These are phyloP conservation scores for Muntiacus muntjak DNA, from an alignment of 2,113 vertebrate genomes.

Conservation along the genomic window DNA sequence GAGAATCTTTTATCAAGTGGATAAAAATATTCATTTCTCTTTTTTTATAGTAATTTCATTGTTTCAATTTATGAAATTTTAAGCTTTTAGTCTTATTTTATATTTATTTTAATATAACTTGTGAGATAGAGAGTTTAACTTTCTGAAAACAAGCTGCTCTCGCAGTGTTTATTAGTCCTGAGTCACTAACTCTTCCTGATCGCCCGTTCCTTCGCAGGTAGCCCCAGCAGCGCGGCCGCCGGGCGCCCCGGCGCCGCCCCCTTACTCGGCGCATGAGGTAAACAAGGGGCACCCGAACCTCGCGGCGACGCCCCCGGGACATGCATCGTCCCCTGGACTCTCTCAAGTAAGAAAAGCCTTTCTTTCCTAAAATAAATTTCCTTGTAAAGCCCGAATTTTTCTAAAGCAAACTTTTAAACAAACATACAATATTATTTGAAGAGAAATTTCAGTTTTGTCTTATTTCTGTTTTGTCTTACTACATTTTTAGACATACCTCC, in stretches of 20 bases:
- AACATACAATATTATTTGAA: background rate
- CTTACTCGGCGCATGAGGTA: constrained; percentile 93
- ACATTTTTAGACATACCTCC: background rate
- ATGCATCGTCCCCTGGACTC: constrained; percentile 93
- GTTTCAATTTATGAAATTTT: background rate
- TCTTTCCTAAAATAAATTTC: background rate
- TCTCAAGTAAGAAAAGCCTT: constrained; percentile 90
- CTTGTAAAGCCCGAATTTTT: background rate
- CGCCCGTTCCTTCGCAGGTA: constrained; percentile 82
- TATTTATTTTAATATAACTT: background rate
- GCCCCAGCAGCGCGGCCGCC: constrained; percentile 93
- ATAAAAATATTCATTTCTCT: background rate
- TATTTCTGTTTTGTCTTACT: background rate
- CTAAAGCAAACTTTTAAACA: background rate
- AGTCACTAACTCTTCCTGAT: constrained; percentile 73
- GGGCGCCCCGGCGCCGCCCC: constrained; percentile 86
- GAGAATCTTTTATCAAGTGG: background rate
- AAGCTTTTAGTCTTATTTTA: background rate
- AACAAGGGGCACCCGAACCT: constrained; percentile 95
- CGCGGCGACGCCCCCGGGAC: constrained; percentile 93
- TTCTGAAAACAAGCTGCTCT: background rate
- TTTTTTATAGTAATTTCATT: background rate
- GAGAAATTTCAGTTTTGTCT: background rate
- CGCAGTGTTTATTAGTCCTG: background rate
- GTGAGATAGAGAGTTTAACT: background rate